A percentile compares a stretch with the other conserved stretches of the same genome.
phyloP scores from a whole-genome alignment of 2,113 vertebrate genomes.

The Perca flavescens region DNA sequence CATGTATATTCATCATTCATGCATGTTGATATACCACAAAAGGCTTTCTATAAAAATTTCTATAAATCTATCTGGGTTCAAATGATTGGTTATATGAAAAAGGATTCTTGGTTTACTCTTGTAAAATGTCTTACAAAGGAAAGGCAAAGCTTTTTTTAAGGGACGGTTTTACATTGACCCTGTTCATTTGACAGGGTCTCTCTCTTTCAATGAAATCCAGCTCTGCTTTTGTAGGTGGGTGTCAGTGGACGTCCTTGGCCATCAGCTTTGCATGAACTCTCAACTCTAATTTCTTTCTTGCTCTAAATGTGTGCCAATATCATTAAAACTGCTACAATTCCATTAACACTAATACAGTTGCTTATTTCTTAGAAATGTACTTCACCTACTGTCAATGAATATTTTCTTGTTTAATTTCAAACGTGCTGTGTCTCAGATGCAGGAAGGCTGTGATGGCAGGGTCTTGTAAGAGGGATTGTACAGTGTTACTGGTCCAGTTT shows the following conservation, averaged over 20 bases:
- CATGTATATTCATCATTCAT: constrained; percentile 19
- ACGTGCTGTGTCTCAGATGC: constrained; percentile 54
- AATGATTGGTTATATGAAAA: constrained; percentile 19
- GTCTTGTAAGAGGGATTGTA: constrained; percentile 49
- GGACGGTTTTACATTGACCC: constrained; percentile 53
- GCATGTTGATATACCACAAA: not conserved
- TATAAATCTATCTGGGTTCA: not conserved
- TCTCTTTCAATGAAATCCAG: constrained; percentile 42
- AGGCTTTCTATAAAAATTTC: not conserved
- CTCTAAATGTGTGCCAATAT: constrained; percentile 47
- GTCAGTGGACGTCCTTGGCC: constrained; percentile 65
- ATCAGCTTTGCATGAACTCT: constrained; percentile 74
- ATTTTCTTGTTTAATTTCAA: constrained; percentile 50
- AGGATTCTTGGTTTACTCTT: constrained; percentile 47
- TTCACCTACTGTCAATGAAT: constrained; percentile 42
- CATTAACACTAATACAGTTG: constrained; percentile 54
- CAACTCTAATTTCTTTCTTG: constrained; percentile 27
- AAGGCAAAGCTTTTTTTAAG: constrained; percentile 54
- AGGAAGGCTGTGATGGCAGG: constrained; percentile 42
- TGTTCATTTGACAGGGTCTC: constrained; percentile 65
- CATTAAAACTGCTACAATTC: constrained; percentile 61
- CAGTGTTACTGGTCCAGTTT: constrained; percentile 23
- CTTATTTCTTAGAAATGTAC: constrained; percentile 42
- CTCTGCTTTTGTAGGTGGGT: constrained; percentile 43
- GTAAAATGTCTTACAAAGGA: constrained; percentile 52